A percentile compares a stretch with the other conserved stretches of the same genome.
Evolutionary conservation across 1,140 invertebrate genomes (phyloP).

Genomic region (Batillaria attramentaria): DNA sequence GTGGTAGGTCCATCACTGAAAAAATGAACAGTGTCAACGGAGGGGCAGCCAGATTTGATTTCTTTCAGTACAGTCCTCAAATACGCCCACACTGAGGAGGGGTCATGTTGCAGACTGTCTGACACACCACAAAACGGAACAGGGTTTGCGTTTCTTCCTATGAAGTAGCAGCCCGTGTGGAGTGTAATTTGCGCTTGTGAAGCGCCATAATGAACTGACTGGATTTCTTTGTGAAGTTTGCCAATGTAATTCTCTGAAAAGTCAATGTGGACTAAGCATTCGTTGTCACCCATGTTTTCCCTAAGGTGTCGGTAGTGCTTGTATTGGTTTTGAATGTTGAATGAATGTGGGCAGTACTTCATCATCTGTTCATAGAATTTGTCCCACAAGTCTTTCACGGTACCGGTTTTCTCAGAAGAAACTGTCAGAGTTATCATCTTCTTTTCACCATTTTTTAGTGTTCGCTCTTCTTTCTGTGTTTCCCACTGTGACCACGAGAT

Average conservation of each 20-base stretch:
- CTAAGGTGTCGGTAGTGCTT: background rate
- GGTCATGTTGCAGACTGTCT: conserved; percentile 38
- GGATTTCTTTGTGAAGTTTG: conserved; percentile 29
- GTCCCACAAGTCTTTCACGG: background rate
- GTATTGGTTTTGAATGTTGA: conserved; percentile 46
- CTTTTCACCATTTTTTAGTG: conserved; percentile 29
- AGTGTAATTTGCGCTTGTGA: conserved; percentile 7
- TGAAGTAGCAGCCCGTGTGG: conserved; percentile 30
- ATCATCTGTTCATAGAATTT: conserved; percentile 19
- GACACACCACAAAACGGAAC: conserved; percentile 39
- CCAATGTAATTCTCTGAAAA: conserved; percentile 38
- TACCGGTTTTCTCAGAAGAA: background rate
- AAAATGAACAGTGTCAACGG: conserved; percentile 50
- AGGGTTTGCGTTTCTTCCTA: background rate
- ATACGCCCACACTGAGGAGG: conserved; percentile 47
- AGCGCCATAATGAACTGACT: too few species aligned
- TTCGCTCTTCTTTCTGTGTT: conserved; percentile 27
- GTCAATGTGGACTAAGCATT: conserved; percentile 47
- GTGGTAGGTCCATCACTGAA: conserved; percentile 43
- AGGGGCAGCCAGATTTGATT: conserved; percentile 31
- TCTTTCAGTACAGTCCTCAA: conserved; percentile 40
- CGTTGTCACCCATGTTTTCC: conserved; percentile 34
- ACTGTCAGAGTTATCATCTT: conserved; percentile 16
- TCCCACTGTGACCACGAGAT: conserved; percentile 32
- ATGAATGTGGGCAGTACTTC: conserved; percentile 35